Base-by-base conservation (phyloP, 2,113 vertebrate genomes). In the Hemiprocne comata region DNA sequence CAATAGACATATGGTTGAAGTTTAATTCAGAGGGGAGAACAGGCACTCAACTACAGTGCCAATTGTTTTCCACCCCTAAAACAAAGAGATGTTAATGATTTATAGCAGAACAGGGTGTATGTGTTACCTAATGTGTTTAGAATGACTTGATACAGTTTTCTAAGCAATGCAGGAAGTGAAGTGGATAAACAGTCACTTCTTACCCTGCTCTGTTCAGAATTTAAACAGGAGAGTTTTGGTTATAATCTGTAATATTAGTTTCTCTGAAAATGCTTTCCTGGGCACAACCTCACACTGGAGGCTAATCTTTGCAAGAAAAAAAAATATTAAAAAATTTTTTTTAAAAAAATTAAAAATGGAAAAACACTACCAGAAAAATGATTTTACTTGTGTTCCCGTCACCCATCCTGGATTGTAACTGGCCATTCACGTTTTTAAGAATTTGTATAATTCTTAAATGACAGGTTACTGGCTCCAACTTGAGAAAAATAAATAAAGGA, bases 81-180 rank as follows among this genome's bases (percentile, higher is more conserved):
- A 51, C 75, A 31, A 36, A 62, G 66, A 44, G 54, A 53, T 89
- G 70, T 73, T 31, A 48, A 34, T 85, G 91, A 92, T 96, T 94
- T 93, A 38, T 87, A 76, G 92, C 91, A 89, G 89, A 51, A 4
- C 73, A 55, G 90, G 46, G 57, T 82, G 71, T 61, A 36, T 36
- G 46, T 89, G 62, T 93, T 93, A 95, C 91, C 87, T 90, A 89
- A 86, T 87, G 71, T 70, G 46, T 73, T 91, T 48, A 93, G 58
- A 79, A 85, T 93, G 91, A 80, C 64, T 90, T 24, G 46, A 29
- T 79, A 26, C 9, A 6, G 53, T 82, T 94, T 58, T 73, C 24
- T 8, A 10, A 51, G 94, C 50, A 7, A 5, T 38, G 81, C 58
- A 61, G 85, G 87, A 89, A 80, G 76, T 5, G n/a, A 17, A 64